phyloP scores from a whole-genome alignment of 2,113 vertebrate genomes.

The Ammodytes dubius region DNA sequence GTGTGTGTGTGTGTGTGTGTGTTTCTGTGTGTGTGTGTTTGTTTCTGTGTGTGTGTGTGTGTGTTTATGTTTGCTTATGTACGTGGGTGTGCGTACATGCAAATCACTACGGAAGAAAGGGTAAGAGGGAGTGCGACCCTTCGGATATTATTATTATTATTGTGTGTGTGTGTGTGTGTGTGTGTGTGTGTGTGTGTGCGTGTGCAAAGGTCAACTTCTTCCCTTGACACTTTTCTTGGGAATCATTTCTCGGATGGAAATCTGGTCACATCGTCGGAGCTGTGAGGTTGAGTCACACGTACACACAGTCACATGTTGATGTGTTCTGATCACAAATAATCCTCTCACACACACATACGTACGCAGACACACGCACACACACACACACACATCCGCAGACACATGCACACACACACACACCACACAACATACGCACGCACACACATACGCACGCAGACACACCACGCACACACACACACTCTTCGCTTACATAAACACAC shows the following conservation, averaged over 20 bases:
- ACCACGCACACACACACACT: no score
- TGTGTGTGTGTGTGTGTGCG: slow-evolving; percentile 10
- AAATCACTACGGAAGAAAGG: no score
- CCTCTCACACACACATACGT: neutral
- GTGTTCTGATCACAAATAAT: no score
- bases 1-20: neutral
- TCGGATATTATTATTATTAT: no score
- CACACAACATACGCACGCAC: no score
- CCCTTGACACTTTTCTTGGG: slow-evolving; percentile 55
- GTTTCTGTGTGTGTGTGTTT: neutral
- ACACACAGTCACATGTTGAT: neutral
- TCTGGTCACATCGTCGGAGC: slow-evolving; percentile 44
- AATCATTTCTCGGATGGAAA: slow-evolving; percentile 67
- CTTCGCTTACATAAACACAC: no score
- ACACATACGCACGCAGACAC: no score
- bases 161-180: slow-evolving; percentile 11
- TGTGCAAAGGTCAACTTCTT: slow-evolving; percentile 47
- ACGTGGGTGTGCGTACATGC: no score
- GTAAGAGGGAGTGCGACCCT: no score
- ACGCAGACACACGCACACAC: slow-evolving; percentile 1
- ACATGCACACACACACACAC: neutral
- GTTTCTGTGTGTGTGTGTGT: no score
- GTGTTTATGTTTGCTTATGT: no score
- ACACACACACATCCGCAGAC: slow-evolving; percentile 2
- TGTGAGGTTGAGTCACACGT: slow-evolving; percentile 10